Percentiles rank a stretch among this genome's conserved stretches.
These are phyloP conservation scores for Crotalus tigris DNA, from an alignment of 2,113 vertebrate species.

Conservation along the genomic window DNA sequence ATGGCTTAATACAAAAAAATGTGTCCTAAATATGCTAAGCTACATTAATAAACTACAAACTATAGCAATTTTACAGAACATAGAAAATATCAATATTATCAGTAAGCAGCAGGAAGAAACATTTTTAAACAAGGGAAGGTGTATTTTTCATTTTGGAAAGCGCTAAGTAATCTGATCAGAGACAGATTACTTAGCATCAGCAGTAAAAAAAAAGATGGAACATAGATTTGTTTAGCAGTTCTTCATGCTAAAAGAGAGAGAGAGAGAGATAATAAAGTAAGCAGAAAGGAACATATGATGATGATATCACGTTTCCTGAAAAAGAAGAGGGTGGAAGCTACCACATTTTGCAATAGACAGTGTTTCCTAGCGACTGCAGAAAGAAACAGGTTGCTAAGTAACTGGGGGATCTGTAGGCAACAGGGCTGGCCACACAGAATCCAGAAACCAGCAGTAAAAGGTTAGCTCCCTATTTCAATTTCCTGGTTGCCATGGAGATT, in stretches of 20 bases:
- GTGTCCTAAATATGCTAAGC: not conserved
- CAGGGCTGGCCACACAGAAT: not conserved
- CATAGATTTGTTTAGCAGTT: not conserved
- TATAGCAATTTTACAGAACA: not conserved
- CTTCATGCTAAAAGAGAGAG: not conserved
- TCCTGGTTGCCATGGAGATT: constrained; percentile 17
- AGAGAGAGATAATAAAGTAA: not conserved
- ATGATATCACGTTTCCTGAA: not conserved
- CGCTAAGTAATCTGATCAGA: not conserved
- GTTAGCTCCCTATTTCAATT: constrained; percentile 1
- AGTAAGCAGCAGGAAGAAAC: not conserved
- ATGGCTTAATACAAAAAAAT: not conserved
- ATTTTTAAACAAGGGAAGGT: not conserved
- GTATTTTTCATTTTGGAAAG: not conserved
- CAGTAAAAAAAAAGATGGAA: not conserved
- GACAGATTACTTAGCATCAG: not conserved
- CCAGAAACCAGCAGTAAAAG: constrained; percentile 22
- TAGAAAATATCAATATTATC: not conserved
- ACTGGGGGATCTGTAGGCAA: constrained; percentile 19
- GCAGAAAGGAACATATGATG: constrained; percentile 15
- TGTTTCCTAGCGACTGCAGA: constrained; percentile 29
- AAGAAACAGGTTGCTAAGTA: constrained; percentile 31
- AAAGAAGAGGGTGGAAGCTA: not conserved
- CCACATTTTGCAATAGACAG: constrained; percentile 12
- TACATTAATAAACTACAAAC: not conserved